Conservation (phyloP, 2,113 vertebrate genomes). For the Corvus cornix region DNA sequence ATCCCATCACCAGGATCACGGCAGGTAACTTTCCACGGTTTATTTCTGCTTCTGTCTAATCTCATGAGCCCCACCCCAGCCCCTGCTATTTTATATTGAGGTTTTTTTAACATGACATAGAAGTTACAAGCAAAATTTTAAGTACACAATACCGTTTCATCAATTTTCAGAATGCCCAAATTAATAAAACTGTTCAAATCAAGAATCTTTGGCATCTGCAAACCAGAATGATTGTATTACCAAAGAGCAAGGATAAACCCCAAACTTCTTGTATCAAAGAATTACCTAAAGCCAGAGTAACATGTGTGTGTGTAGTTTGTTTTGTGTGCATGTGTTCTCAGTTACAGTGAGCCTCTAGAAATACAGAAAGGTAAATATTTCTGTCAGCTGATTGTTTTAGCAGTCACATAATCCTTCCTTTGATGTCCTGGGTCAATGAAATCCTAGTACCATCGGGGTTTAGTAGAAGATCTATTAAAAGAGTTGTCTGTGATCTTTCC, state of each 20-base stretch:
- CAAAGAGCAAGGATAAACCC: not conserved
- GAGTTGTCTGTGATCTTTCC: constrained; percentile 69
- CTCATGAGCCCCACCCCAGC: not conserved
- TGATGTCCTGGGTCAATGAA: constrained; percentile 69
- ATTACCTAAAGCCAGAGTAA: not conserved
- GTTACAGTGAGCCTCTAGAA: constrained; percentile 11
- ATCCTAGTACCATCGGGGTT: constrained; percentile 52
- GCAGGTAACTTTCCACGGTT: not conserved
- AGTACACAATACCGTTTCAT: not conserved
- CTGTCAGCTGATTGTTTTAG: constrained; percentile 57
- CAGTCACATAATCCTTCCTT: constrained; percentile 56
- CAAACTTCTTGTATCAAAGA: not conserved
- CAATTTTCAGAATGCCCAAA: not conserved
- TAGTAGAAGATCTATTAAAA: constrained; percentile 58
- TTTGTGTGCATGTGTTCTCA: not conserved
- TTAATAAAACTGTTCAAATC: not conserved
- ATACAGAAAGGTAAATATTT: not conserved
- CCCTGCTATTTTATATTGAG: not conserved
- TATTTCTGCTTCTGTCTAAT: not conserved
- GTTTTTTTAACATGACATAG: not conserved
- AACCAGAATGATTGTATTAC: not conserved
- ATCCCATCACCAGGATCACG: not conserved
- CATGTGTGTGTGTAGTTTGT: not conserved
- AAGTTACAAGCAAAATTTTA: not conserved
- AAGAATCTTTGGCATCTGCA: not conserved